phyloP scores from a whole-genome alignment of 2,888 invertebrate species.

The Campopleginae sp. region DNA sequence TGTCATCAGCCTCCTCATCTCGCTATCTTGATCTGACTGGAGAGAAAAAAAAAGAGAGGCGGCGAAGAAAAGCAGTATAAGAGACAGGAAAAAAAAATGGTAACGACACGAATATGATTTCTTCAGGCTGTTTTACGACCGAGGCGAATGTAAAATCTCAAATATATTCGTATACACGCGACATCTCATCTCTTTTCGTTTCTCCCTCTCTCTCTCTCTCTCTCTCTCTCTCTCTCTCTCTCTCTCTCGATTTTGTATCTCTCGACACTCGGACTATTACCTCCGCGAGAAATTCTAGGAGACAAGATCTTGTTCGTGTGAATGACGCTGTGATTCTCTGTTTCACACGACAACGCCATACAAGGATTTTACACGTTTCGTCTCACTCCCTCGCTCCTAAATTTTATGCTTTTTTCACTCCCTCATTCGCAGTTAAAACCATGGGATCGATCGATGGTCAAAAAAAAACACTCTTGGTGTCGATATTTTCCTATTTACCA shows the following conservation, averaged over 20 bases:
- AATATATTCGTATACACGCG: conserved; percentile 59
- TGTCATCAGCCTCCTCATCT: conserved; percentile 51
- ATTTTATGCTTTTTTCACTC: conserved; percentile 20
- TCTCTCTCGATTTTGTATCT: conserved; percentile 34
- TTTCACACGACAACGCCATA: conserved; percentile 32
- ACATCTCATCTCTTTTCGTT: conserved; percentile 26
- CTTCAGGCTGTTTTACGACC: conserved; percentile 66
- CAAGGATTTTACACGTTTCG: conserved; percentile 15
- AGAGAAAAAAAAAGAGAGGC: conserved; percentile 30
- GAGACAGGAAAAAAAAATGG: conserved; percentile 53
- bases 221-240: conserved; percentile 43
- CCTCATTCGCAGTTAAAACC: background rate
- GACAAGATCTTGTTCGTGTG: conserved; percentile 19
- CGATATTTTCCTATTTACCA: background rate
- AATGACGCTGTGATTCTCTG: conserved; percentile 43
- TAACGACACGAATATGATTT: conserved; percentile 67
- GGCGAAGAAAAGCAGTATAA: conserved; percentile 38
- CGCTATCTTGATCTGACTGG: conserved; percentile 2
- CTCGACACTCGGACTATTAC: conserved; percentile 42
- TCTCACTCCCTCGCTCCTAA: conserved; percentile 25
- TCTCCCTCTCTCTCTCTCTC: conserved; percentile 42
- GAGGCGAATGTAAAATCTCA: conserved; percentile 65
- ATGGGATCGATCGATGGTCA: background rate
- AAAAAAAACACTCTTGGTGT: background rate
- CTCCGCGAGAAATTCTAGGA: conserved; percentile 42